These are phyloP conservation scores for Thrips palmi DNA, from an alignment of 1,140 invertebrate genomes.

Conservation along the genomic window DNA sequence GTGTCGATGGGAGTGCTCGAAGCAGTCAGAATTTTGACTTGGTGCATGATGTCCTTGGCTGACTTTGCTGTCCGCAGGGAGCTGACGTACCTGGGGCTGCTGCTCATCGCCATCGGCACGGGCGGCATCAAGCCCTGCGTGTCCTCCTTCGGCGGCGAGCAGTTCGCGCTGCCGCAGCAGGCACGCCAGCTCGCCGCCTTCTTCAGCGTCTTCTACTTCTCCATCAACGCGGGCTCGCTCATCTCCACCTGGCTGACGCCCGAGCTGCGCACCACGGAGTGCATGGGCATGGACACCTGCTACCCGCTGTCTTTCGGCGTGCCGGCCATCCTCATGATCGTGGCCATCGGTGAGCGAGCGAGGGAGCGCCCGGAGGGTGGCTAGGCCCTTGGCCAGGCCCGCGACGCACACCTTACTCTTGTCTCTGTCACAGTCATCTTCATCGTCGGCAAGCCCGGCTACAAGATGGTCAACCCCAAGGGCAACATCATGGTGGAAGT, in stretches of 20 bases:
- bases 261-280: conserved; percentile 61
- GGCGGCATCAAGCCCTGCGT: conserved; percentile 97
- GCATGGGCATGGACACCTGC: conserved; percentile 64
- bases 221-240: conserved; percentile 82
- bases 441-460: conserved; percentile 50
- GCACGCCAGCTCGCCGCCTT: conserved; percentile 57
- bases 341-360: conserved; percentile 52
- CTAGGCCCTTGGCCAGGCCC: neutral
- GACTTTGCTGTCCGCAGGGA: conserved; percentile 28
- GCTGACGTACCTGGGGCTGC: conserved; percentile 54
- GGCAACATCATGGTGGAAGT: conserved; percentile 72
- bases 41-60: neutral
- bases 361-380: neutral
- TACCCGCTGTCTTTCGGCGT: conserved; percentile 84
- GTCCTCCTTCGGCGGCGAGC: conserved; percentile 93
- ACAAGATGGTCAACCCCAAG: conserved; percentile 55
- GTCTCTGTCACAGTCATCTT: conserved; percentile 47
- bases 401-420: neutral
- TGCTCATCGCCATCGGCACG: conserved; percentile 76
- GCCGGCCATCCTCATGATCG: conserved; percentile 67
- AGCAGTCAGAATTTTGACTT: neutral
- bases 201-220: conserved; percentile 88
- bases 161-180: conserved; percentile 67
- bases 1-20: neutral
- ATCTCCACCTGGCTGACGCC: conserved; percentile 81